phyloP scores from a whole-genome alignment of 2,797 vertebrate species.

The Hydrophis major region DNA sequence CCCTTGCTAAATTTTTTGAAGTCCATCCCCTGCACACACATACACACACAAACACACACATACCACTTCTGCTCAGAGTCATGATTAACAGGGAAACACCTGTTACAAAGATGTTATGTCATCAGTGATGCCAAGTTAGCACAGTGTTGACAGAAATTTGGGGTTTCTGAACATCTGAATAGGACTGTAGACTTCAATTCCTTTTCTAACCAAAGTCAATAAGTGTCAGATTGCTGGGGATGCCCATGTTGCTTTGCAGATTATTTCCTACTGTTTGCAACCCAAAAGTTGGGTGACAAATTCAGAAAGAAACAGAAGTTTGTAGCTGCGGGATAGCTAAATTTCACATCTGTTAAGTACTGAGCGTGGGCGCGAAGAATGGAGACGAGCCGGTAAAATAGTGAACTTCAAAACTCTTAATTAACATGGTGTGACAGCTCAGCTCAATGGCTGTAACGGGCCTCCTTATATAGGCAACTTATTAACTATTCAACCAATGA shows the following conservation, averaged over 20 bases:
- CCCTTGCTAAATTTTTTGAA: too few species aligned
- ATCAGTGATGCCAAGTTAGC: neutral
- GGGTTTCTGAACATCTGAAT: neutral
- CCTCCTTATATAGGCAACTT: too few species aligned
- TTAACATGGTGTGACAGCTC: too few species aligned
- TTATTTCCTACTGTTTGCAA: neutral
- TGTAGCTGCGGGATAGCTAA: neutral
- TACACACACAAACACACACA: too few species aligned
- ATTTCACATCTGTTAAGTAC: neutral
- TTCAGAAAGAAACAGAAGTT: neutral
- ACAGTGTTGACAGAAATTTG: neutral
- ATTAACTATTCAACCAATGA: too few species aligned
- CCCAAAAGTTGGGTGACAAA: neutral
- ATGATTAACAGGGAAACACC: neutral
- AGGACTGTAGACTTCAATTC: neutral
- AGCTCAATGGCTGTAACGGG: too few species aligned
- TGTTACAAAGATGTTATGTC: neutral
- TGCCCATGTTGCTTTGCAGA: neutral
- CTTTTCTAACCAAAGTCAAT: neutral
- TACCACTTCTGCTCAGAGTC: neutral
- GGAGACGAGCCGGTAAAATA: too few species aligned
- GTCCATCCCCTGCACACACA: neutral
- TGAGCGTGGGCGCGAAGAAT: too few species aligned
- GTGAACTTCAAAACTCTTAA: too few species aligned
- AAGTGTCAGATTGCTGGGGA: neutral